Percentiles rank a stretch among this genome's conserved stretches.
phyloP scores from a whole-genome alignment of 2,888 invertebrate genomes.

The Serripes groenlandicus region DNA sequence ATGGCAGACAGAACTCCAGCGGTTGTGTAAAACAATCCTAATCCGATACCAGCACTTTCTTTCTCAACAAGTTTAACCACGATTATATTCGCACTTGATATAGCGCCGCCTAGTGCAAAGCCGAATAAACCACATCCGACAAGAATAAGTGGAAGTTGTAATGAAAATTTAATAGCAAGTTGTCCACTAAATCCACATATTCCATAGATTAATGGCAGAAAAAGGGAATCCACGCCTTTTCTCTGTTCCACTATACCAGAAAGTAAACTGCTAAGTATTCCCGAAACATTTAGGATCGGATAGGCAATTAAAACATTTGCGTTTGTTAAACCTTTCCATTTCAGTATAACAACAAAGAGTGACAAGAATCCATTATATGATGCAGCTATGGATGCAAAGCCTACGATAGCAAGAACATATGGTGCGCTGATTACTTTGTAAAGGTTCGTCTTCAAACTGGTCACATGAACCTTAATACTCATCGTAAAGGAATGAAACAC shows the following conservation, averaged over 20 bases:
- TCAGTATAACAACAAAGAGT: background rate
- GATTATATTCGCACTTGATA: background rate
- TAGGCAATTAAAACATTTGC: background rate
- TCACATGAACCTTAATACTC: too few species aligned
- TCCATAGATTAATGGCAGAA: background rate
- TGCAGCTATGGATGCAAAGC: background rate
- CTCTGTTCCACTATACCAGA: background rate
- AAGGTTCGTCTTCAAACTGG: too few species aligned
- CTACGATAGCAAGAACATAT: background rate
- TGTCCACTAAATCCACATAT: background rate
- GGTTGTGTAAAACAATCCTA: conserved; percentile 1
- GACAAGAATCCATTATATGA: background rate
- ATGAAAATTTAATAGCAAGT: background rate
- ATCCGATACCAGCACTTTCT: background rate
- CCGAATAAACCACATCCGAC: too few species aligned
- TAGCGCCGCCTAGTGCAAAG: background rate
- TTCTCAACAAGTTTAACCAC: background rate
- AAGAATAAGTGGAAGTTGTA: too few species aligned
- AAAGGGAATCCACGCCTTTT: background rate
- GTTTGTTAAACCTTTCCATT: background rate
- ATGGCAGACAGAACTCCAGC: background rate
- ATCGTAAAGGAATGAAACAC: too few species aligned
- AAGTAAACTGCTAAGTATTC: background rate
- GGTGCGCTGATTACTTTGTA: too few species aligned
- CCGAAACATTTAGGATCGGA: background rate